These are phyloP conservation scores for Anabas testudineus DNA, from an alignment of 2,797 vertebrate species.

Conservation along the genomic window DNA sequence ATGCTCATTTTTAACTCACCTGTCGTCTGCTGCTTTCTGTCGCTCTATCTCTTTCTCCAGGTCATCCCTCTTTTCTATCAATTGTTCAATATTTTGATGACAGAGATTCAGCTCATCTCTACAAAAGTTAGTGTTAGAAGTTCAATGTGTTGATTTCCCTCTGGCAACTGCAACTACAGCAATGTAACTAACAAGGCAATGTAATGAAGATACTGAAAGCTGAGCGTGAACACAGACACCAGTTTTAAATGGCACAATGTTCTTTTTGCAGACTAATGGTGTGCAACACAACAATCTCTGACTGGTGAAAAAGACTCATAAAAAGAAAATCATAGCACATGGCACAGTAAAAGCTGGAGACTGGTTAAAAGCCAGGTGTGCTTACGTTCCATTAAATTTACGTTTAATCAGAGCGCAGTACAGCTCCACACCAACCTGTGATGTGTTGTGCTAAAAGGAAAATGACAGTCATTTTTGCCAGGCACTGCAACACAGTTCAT, in stretches of 20 bases:
- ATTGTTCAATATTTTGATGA: conserved; percentile 71
- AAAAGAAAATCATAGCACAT: conserved; percentile 33
- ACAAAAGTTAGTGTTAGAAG: conserved; percentile 20
- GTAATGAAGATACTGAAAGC: conserved; percentile 38
- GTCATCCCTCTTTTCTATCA: conserved; percentile 79
- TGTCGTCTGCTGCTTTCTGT: conserved; percentile 80
- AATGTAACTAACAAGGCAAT: conserved; percentile 3
- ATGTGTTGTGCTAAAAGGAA: conserved; percentile 50
- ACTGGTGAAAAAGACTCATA: conserved; percentile 16
- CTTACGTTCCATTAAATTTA: conserved; percentile 46
- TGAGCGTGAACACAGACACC: conserved; percentile 31
- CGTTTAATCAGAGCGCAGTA: conserved; percentile 47
- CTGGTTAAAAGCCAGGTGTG: conserved; percentile 55
- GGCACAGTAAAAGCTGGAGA: conserved; percentile 19
- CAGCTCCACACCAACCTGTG: conserved; percentile 49
- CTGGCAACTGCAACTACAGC: conserved; percentile 20
- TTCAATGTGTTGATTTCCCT: conserved; percentile 20
- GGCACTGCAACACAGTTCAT: conserved; percentile 63
- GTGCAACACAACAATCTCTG: conserved; percentile 64
- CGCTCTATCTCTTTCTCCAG: conserved; percentile 78
- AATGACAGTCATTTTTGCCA: conserved; percentile 57
- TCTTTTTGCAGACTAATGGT: conserved; percentile 63
- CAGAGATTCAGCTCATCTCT: conserved; percentile 84
- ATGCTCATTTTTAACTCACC: conserved; percentile 69
- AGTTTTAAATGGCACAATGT: conserved; percentile 44